Evolutionary conservation across 2,888 invertebrate genomes (phyloP), one percentile per base, ranked within the genome.

Genomic region (Drosophila suboccidentalis): DNA sequence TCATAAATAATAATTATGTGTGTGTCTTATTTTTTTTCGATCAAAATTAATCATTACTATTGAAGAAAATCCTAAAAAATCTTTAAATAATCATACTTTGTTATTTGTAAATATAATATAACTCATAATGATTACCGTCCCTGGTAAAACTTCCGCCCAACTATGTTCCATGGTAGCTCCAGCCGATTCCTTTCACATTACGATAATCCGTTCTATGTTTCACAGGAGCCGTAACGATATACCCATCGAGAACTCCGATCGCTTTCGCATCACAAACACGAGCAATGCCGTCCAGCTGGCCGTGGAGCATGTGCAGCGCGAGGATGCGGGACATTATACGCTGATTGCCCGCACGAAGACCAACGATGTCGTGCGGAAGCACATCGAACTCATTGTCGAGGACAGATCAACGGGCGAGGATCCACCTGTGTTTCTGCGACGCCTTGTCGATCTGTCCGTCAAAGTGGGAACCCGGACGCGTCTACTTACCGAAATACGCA

Each of bases 391-490:
- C 59, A 92, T 94, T 65, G 94, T 95, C 50, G 95, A 94, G 71
- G 94, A 94, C 90, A 93, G 94, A 78, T 94, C 93, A 36, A 93
- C 93, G 44, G 95, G 95, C 55, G 96, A 96, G 71, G 95, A 96
- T 92, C 96, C 96, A 10, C 98, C 98, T 26, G 94, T 95, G 78
- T 98, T 98, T 93, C 94, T 97, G 71, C 94, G 98, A 71, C 94
- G 97, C 73, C 95, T 98, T 58, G 96, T 96, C 90, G 97, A 98
- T 93, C 95, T 97, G 59, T 95, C 96, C 13, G 97, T 97, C 69
- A 97, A 98, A 94, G 97, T 98, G 90, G 98, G 98, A 90, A 97
- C 97, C 46, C 94, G 97, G 88, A 96, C 97, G 1, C 94, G 97
- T 82, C 96, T 97, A 90, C 94, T 97, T 51, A 96, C 97, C 51